These are phyloP conservation scores for Meloidogyne floridensis DNA, from an alignment of 1,140 invertebrate species.

Conservation along the genomic window DNA sequence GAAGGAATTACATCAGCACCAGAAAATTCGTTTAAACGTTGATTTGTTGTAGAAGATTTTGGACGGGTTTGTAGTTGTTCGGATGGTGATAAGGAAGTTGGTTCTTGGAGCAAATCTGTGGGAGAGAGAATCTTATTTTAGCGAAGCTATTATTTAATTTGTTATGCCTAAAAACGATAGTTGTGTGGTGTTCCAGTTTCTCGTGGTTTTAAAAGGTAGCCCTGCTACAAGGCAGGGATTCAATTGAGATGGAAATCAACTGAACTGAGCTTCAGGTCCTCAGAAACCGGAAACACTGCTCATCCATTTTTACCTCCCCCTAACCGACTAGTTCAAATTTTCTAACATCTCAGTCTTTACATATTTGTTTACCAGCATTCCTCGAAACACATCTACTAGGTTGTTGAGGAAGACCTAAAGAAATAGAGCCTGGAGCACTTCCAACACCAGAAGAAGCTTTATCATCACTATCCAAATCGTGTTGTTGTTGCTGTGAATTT, in stretches of 20 bases:
- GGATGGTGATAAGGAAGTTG: background rate
- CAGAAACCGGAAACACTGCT: too few species aligned
- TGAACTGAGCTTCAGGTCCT: too few species aligned
- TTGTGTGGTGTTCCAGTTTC: too few species aligned
- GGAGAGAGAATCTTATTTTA: too few species aligned
- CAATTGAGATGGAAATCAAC: too few species aligned
- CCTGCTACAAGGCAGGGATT: too few species aligned
- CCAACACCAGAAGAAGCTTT: background rate
- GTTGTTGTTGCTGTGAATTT: background rate
- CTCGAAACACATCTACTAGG: constrained; percentile 27
- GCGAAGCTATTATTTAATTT: background rate
- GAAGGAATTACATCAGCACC: constrained; percentile 36
- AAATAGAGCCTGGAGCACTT: background rate
- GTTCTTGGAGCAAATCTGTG: background rate
- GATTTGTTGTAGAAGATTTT: background rate
- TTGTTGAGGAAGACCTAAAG: constrained; percentile 23
- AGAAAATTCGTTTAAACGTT: background rate
- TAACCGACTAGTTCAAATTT: too few species aligned
- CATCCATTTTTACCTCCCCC: too few species aligned
- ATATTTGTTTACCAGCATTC: background rate
- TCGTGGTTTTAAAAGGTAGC: too few species aligned
- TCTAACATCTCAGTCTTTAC: too few species aligned
- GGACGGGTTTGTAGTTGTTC: constrained; percentile 18
- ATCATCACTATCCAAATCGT: constrained; percentile 3
- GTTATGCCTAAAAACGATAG: background rate